These are phyloP conservation scores for Drepana falcataria DNA, from an alignment of 2,888 invertebrate genomes.

Conservation along the genomic window DNA sequence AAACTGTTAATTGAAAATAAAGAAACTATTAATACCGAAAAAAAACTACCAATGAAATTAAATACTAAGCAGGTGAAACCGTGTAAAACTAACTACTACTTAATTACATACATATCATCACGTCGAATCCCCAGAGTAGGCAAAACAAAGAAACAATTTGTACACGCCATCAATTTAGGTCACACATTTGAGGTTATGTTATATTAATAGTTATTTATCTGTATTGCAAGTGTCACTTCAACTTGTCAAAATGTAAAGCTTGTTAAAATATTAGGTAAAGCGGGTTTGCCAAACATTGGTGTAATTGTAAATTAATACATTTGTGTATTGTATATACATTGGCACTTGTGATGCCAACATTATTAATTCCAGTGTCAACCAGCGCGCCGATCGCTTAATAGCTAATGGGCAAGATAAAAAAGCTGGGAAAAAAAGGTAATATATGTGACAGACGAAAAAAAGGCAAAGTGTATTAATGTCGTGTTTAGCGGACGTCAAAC, in stretches of 20 bases:
- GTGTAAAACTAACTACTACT: too few species aligned
- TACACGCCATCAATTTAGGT: constrained; percentile 16
- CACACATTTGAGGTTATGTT: not conserved
- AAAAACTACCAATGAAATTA: too few species aligned
- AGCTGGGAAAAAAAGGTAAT: constrained; percentile 53
- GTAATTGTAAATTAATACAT: constrained; percentile 24
- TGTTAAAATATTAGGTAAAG: constrained; percentile 15
- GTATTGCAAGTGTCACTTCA: constrained; percentile 1
- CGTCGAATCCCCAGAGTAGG: not conserved
- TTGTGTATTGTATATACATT: constrained; percentile 3
- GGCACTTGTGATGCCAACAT: constrained; percentile 46
- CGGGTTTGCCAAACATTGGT: constrained; percentile 4
- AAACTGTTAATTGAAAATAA: too few species aligned
- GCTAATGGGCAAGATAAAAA: constrained; percentile 70
- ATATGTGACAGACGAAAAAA: constrained; percentile 74
- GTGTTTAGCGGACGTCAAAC: constrained; percentile 75
- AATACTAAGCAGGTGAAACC: too few species aligned
- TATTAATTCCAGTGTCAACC: constrained; percentile 68
- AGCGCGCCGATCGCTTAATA: constrained; percentile 59
- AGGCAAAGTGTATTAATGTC: constrained; percentile 71
- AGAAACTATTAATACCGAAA: too few species aligned
- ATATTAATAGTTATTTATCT: not conserved
- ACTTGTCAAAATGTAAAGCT: constrained; percentile 21
- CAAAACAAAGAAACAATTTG: constrained; percentile 11
- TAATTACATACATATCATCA: too few species aligned